phyloP scores from a whole-genome alignment of 2,797 vertebrate species.

The Channa striata region DNA sequence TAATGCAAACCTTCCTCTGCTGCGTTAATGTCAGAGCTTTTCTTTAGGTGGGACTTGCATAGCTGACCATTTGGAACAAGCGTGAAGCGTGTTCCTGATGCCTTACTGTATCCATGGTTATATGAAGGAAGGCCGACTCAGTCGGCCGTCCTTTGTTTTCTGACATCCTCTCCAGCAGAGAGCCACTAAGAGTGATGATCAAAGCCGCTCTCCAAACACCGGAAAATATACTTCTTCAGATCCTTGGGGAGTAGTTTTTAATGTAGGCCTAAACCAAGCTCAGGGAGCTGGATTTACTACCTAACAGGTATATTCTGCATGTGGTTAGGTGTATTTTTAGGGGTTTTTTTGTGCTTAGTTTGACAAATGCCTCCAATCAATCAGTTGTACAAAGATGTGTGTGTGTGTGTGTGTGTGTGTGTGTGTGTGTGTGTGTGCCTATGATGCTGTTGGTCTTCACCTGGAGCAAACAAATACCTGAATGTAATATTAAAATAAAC shows the following conservation, averaged over 20 bases:
- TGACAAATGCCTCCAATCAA: conserved; percentile 32
- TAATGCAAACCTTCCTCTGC: conserved; percentile 21
- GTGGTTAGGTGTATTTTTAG: conserved; percentile 6
- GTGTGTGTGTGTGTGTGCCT: conserved; percentile 54
- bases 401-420: conserved; percentile 39
- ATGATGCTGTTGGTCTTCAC: conserved; percentile 67
- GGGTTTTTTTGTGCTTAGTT: conserved; percentile 24
- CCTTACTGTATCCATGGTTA: conserved; percentile 74
- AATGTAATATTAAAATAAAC: conserved; percentile 62
- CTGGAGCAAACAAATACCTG: conserved; percentile 28
- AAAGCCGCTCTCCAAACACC: conserved; percentile 38
- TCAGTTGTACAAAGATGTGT: conserved; percentile 14
- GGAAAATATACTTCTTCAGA: conserved; percentile 14
- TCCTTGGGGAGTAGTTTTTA: neutral
- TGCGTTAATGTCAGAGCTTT: conserved; percentile 16
- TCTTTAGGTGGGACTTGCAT: conserved; percentile 45
- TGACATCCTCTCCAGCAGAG: conserved; percentile 7
- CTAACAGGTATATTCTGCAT: too few relatives aligned
- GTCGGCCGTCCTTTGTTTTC: conserved; percentile 18
- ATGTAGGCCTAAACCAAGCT: conserved; percentile 17
- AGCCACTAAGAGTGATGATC: conserved; percentile 9
- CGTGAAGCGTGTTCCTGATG: conserved; percentile 65
- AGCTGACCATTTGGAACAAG: conserved; percentile 32
- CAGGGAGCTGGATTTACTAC: conserved; percentile 21
- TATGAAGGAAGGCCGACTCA: conserved; percentile 30